Percentiles rank a stretch among this genome's conserved stretches.
phyloP scores from a whole-genome alignment of 2,797 vertebrate species.

The Enteromius anoplus region DNA sequence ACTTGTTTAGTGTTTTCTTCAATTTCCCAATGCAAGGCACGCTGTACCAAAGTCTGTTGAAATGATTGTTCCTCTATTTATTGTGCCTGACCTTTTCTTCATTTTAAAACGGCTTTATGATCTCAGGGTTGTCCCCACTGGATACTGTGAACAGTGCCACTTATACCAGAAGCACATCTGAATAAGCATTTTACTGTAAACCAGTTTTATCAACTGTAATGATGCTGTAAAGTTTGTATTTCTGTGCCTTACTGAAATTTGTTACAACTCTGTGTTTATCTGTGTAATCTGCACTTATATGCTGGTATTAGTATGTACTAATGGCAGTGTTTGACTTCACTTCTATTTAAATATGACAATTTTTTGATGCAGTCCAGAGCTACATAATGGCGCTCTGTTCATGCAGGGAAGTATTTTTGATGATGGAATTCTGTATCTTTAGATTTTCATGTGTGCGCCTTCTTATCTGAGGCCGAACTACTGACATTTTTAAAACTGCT shows the following conservation, averaged over 20 bases:
- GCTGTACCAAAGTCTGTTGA: conserved; percentile 24
- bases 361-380: not conserved
- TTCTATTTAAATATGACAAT: not conserved
- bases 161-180: conserved; percentile 4
- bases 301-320: not conserved
- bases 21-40: conserved; percentile 5
- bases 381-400: not conserved
- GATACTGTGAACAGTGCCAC: conserved; percentile 1
- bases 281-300: not conserved
- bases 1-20: not conserved
- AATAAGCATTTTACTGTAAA: not conserved
- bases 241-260: conserved; percentile 24
- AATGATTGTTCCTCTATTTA: conserved; percentile 30
- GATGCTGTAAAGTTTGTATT: not conserved
- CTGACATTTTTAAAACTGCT: not conserved
- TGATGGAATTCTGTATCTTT: not conserved
- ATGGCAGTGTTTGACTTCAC: conserved; percentile 1
- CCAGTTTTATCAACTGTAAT: not conserved
- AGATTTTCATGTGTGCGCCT: not conserved
- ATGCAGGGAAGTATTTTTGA: conserved; percentile 21
- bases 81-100: conserved; percentile 30
- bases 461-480: not conserved
- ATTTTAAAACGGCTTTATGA: conserved; percentile 1
- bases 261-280: conserved; percentile 2
- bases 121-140: conserved; percentile 39